Base-by-base conservation (phyloP, 2,113 vertebrate genomes). In the Nyctibius bracteatus region DNA sequence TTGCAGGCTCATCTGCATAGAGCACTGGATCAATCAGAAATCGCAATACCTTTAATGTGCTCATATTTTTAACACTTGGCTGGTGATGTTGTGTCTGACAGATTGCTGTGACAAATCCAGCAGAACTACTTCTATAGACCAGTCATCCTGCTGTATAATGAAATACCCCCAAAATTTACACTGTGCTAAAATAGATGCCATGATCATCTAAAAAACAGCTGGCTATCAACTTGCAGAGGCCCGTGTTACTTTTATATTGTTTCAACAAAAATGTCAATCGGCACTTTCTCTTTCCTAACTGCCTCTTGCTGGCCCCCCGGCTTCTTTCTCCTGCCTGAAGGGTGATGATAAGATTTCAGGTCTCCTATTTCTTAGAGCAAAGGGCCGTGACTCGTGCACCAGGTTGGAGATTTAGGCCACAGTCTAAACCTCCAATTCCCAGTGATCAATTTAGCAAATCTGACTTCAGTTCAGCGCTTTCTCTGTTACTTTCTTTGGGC, bases 1-100 rank as follows among this genome's bases (percentile, higher is more conserved):
- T 94, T 95, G 18, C 77, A 82, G 70, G 54, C 82, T 95, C 71
- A 91, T 94, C 91, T 86, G 51, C 94, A 86, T 58, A 82, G 52
- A 84, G 18, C 6, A 2, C 43, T 46, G 57, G 68, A 96, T 94
- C 79, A 62, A 43, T 7, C 24, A 6, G 71, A 86, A 81, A 90
- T 92, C 63, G 95, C 82, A 83, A 44, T 79, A 58, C 17, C 51
- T 87, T 82, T 87, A 92, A 95, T 39, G 49, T 8, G 17, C 54
- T 86, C 37, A 7, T 92, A 75, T 91, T 81, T 94, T 94, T 88
- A 90, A 83, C 90, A 39, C 44, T 77, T 81, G 39, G 37, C 52
- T 95, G 74, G 21, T 16, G 6, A 59, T 46, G 44, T 24, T 55
- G 22, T 49, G 30, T 41, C 81, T 88, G 67, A 49, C 30, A 81